Conservation (phyloP, 2,888 invertebrate species). For the Troides helena region DNA sequence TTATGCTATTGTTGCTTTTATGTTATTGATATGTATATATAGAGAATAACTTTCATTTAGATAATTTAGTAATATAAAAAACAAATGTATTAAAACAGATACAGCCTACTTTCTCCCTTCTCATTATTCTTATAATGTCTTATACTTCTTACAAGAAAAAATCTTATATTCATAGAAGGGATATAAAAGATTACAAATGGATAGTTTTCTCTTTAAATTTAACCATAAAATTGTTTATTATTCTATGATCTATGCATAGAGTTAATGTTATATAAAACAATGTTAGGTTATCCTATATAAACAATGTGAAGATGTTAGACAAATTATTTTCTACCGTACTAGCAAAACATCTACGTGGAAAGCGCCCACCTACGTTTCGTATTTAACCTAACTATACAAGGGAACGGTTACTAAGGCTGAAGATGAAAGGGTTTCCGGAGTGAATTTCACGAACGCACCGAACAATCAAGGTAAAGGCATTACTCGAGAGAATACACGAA, state of each 20-base stretch:
- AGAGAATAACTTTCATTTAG: too few species aligned
- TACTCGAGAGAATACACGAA: slow-evolving; percentile 34
- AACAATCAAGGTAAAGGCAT: slow-evolving; percentile 29
- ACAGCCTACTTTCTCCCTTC: too few species aligned
- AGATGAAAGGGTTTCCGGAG: slow-evolving; percentile 30
- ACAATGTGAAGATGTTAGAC: not conserved
- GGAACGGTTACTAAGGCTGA: slow-evolving; percentile 12
- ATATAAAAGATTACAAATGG: too few species aligned
- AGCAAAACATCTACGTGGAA: not conserved
- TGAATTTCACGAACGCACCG: slow-evolving; percentile 25
- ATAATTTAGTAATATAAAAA: too few species aligned
- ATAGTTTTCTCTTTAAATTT: too few species aligned
- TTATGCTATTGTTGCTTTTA: too few species aligned
- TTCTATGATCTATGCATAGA: not conserved
- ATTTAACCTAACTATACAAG: slow-evolving; percentile 10
- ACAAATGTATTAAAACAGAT: too few species aligned
- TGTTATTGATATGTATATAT: too few species aligned
- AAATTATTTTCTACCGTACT: not conserved
- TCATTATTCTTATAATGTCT: too few species aligned
- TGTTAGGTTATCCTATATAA: not conserved
- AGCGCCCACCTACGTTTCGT: slow-evolving; percentile 3
- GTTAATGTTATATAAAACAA: not conserved
- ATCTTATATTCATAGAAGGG: too few species aligned
- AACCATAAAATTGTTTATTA: too few species aligned
- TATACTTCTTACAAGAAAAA: too few species aligned